These are phyloP conservation scores for Neotoxoptera formosana DNA, from an alignment of 1,140 invertebrate species.

Conservation along the genomic window DNA sequence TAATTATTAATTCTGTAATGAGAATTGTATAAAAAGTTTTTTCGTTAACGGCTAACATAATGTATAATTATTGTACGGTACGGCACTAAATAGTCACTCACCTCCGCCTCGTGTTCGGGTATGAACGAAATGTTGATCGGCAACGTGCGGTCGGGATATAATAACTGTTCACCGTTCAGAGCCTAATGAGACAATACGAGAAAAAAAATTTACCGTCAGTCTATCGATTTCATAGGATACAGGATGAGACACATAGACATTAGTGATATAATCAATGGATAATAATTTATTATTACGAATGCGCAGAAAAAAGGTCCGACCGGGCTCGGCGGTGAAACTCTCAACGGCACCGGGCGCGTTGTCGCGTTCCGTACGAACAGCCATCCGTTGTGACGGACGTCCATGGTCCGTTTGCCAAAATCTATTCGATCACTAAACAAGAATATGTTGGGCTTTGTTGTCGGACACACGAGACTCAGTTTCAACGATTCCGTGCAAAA, in stretches of 20 bases:
- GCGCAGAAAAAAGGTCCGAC: slow-evolving; percentile 42
- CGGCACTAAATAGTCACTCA: neutral
- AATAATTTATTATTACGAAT: neutral
- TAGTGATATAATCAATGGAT: neutral
- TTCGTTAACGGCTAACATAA: neutral
- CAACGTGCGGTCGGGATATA: neutral
- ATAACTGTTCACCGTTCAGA: neutral
- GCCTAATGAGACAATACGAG: neutral
- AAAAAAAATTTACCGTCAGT: neutral
- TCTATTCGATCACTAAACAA: slow-evolving; percentile 9
- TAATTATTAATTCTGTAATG: neutral
- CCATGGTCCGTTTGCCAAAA: neutral
- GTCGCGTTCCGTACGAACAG: neutral
- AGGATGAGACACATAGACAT: neutral
- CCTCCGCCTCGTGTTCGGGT: slow-evolving; percentile 16
- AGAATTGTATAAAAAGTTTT: neutral
- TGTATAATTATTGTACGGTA: neutral
- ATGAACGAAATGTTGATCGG: slow-evolving; percentile 25
- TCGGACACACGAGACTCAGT: slow-evolving; percentile 17
- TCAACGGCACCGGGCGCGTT: neutral
- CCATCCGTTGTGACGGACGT: slow-evolving; percentile 31
- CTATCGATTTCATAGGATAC: neutral
- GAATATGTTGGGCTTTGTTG: slow-evolving; percentile 10
- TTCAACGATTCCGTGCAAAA: slow-evolving; percentile 40
- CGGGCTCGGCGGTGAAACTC: neutral